Evolutionary conservation across 2,113 vertebrate species (phyloP), one percentile per base, ranked within the genome.

Genomic region (Planiliza haematocheilus): DNA sequence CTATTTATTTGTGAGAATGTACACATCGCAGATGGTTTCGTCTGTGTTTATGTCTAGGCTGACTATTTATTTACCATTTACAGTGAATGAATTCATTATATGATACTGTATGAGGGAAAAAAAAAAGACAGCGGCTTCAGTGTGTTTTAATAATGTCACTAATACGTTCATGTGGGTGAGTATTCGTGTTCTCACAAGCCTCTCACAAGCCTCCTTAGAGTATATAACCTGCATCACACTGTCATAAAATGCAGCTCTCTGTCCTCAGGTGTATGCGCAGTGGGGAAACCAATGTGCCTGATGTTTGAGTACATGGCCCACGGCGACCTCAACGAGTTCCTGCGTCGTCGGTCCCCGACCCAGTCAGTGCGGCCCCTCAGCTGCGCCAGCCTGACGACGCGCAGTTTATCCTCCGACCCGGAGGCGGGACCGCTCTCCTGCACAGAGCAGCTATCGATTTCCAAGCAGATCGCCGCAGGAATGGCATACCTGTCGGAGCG

Each of bases 261-360:
- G 13, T 13, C 51, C 20, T 3, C 86, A 99, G 98, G 98, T 0
- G 97, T 99, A 53, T 99, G 98, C 21, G 98, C 98, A 0, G 95
- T 98, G 3, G 98, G 98, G 34, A 99, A 99, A 78, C 98, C 98
- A 0, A 97, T 99, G 97, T 99, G 98, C 67, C 92, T 99, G 67
- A 95, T 99, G 77, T 99, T 99, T 0, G 98, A 99, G 87, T 99
- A 98, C 90, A 99, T 99, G 98, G 96, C 97, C 61, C 93, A 96
- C 0, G 98, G 98, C 0, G 98, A 99, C 84, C 94, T 99, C 67
- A 99, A 99, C 0, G 97, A 99, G 83, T 99, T 95, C 84, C 90
- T 99, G 70, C 96, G 97, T 0, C 94, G 95, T 59, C 93, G 92
- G 79, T 94, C 95, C 0, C 95, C 96, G 0, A 89, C 90, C 58